These are phyloP conservation scores for Esperia sulphurella DNA, from an alignment of 2,888 invertebrate species.

Conservation along the genomic window DNA sequence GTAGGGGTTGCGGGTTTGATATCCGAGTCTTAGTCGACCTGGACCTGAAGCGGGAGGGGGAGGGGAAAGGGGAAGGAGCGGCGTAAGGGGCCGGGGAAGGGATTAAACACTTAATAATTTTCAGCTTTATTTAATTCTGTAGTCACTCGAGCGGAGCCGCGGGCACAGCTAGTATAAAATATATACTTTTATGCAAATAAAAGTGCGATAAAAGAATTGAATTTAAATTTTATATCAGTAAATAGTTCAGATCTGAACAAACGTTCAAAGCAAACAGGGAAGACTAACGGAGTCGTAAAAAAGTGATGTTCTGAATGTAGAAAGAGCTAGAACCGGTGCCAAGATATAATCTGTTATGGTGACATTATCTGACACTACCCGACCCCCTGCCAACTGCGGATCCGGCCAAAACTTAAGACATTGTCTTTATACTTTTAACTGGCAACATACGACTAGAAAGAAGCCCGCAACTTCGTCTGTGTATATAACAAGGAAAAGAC, in stretches of 20 bases:
- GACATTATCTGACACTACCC: constrained; percentile 60
- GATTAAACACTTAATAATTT: too few species aligned
- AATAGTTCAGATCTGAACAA: neutral
- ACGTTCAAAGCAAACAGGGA: constrained; percentile 18
- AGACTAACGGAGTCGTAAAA: constrained; percentile 41
- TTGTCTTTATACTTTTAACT: constrained; percentile 23
- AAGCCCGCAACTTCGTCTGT: too few species aligned
- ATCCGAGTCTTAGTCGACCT: too few species aligned
- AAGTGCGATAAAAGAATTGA: neutral
- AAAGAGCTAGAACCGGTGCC: constrained; percentile 52
- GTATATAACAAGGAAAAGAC: neutral
- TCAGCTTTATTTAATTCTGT: too few species aligned
- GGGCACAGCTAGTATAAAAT: too few species aligned
- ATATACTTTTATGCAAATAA: too few species aligned
- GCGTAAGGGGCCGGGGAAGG: too few species aligned
- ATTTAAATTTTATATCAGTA: neutral
- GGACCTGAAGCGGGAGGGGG: too few species aligned
- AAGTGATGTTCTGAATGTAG: constrained; percentile 53
- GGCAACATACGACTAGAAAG: neutral
- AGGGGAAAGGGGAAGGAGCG: too few species aligned
- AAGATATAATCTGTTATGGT: constrained; percentile 77
- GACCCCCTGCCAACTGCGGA: constrained; percentile 60
- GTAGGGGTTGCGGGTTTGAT: too few species aligned
- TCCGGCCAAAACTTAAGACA: constrained; percentile 59
- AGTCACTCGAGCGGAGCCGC: too few species aligned